Evolutionary conservation across 2,888 invertebrate species (phyloP).

Genomic region (Drosophila buzzatii): DNA sequence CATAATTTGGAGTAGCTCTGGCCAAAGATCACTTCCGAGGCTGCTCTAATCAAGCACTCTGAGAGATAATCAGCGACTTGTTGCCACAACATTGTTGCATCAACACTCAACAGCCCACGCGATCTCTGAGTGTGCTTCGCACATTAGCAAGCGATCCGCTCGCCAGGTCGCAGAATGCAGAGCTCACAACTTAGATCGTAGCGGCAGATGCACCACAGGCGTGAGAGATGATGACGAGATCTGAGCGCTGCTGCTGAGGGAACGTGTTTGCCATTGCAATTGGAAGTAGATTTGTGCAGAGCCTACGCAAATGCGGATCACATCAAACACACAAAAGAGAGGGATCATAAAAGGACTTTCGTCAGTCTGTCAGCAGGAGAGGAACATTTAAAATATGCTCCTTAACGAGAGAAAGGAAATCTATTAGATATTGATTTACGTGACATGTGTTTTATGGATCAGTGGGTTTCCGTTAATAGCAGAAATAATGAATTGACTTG

Average conservation of each 20-base stretch:
- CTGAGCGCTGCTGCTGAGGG: slow-evolving; percentile 31
- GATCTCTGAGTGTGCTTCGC: slow-evolving; percentile 47
- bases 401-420: slow-evolving; percentile 30
- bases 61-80: slow-evolving; percentile 62
- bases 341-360: slow-evolving; percentile 56
- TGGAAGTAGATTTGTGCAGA: slow-evolving; percentile 22
- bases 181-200: slow-evolving; percentile 23
- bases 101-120: slow-evolving; percentile 60
- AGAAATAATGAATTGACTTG: neutral
- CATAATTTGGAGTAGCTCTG: slow-evolving; percentile 57
- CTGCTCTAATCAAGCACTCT: slow-evolving; percentile 54
- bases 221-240: slow-evolving; percentile 48
- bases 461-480: slow-evolving; percentile 28
- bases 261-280: slow-evolving; percentile 65
- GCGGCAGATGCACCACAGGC: slow-evolving; percentile 64
- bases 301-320: slow-evolving; percentile 55
- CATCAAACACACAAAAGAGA: slow-evolving; percentile 58
- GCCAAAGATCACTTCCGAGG: slow-evolving; percentile 48
- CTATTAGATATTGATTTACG: slow-evolving; percentile 9
- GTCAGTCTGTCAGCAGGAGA: slow-evolving; percentile 6
- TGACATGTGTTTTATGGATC: slow-evolving; percentile 39
- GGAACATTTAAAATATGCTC: slow-evolving; percentile 13
- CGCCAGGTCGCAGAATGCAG: slow-evolving; percentile 25
- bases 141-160: slow-evolving; percentile 64
- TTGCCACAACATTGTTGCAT: slow-evolving; percentile 57